Conservation (phyloP, 92 coral and sea anemone species). For the Diadumene lineata region DNA sequence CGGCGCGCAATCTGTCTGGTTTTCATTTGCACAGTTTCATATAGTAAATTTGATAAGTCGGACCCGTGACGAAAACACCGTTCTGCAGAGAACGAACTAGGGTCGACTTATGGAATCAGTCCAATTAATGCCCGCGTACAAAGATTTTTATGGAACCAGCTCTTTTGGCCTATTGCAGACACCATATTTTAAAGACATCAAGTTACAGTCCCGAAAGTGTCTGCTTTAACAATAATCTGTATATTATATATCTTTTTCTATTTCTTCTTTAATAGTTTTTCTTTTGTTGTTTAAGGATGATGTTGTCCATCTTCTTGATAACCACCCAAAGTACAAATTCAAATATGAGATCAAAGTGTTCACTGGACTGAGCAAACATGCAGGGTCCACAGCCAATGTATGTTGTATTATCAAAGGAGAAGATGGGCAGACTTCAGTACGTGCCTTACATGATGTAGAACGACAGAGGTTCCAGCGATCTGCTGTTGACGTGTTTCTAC, state of each 20-base stretch:
- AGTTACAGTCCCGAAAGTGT: no score
- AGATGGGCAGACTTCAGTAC: slow-evolving; percentile 57
- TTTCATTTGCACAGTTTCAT: no score
- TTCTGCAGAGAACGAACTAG: no score
- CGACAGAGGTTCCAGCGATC: slow-evolving; percentile 66
- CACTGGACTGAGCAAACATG: slow-evolving; percentile 69
- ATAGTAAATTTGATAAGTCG: no score
- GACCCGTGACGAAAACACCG: no score
- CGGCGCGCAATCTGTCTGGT: no score
- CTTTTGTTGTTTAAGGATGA: slow-evolving; percentile 48
- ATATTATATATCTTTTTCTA: not conserved
- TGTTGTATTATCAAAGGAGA: slow-evolving; percentile 72
- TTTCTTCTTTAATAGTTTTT: not conserved
- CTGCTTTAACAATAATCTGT: not conserved
- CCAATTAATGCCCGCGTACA: no score
- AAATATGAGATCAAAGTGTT: slow-evolving; percentile 75
- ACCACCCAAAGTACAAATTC: slow-evolving; percentile 51
- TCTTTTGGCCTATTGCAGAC: no score
- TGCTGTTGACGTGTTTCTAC: slow-evolving; percentile 74
- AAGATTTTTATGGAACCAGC: no score
- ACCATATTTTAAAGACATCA: no score
- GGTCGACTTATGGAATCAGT: no score
- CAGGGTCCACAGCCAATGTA: slow-evolving; percentile 79
- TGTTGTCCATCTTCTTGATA: slow-evolving; percentile 61
- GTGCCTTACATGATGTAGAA: slow-evolving; percentile 61